phyloP scores from a whole-genome alignment of 2,888 invertebrate species.

The Spodoptera exigua region DNA sequence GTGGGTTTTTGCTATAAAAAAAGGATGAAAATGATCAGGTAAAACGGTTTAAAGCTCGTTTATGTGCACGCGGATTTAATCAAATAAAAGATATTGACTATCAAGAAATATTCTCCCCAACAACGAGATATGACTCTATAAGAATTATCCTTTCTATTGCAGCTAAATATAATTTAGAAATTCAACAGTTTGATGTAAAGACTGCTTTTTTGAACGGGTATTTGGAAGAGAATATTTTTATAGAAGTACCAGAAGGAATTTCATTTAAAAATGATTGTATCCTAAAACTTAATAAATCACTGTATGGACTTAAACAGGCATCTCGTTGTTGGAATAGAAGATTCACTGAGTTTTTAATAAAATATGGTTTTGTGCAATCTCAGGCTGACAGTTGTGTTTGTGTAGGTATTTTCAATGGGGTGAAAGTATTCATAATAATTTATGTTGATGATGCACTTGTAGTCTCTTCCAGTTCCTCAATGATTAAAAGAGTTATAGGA shows the following conservation, averaged over 20 bases:
- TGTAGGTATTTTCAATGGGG: not conserved
- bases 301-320: slow-evolving; percentile 44
- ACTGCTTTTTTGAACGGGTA: slow-evolving; percentile 6
- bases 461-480: not conserved
- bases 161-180: slow-evolving; percentile 10
- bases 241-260: slow-evolving; percentile 4
- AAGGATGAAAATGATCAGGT: slow-evolving; percentile 1
- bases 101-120: slow-evolving; percentile 21
- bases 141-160: slow-evolving; percentile 6
- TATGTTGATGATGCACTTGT: not conserved
- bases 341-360: slow-evolving; percentile 44
- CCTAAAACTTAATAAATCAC: slow-evolving; percentile 39
- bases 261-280: slow-evolving; percentile 6
- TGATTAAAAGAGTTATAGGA: not conserved
- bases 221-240: slow-evolving; percentile 3
- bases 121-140: slow-evolving; percentile 17
- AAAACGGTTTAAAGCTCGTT: slow-evolving; percentile 17
- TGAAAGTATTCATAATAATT: slow-evolving; percentile 2
- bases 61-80: slow-evolving; percentile 19
- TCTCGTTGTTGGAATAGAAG: slow-evolving; percentile 56
- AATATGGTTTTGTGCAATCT: slow-evolving; percentile 52
- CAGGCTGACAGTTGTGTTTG: slow-evolving; percentile 6
- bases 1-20: slow-evolving; percentile 3
- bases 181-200: slow-evolving; percentile 10
- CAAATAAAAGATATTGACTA: slow-evolving; percentile 9